Evolutionary conservation across 2,888 invertebrate species (phyloP).

Genomic region (Maniola hyperantus): DNA sequence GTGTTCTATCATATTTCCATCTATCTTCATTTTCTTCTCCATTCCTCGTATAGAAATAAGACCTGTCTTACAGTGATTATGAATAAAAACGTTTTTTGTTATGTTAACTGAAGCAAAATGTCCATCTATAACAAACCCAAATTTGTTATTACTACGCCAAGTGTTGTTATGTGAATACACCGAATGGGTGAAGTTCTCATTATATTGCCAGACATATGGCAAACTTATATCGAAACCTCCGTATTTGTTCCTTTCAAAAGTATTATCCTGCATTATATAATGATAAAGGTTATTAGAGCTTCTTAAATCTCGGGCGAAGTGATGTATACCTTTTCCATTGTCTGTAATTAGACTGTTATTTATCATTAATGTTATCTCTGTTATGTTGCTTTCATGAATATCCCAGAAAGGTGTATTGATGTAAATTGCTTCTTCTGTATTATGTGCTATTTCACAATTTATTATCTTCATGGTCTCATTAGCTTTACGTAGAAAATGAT

Average conservation of each 20-base stretch:
- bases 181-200: conserved; percentile 96
- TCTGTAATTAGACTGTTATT: conserved; percentile 92
- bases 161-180: conserved; percentile 93
- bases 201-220: conserved; percentile 97
- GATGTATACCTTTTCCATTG: conserved; percentile 93
- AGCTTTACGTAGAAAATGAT: conserved; percentile 92
- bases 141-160: conserved; percentile 93
- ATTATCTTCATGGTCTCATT: conserved; percentile 93
- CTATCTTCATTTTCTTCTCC: conserved; percentile 96
- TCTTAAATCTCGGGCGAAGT: conserved; percentile 95
- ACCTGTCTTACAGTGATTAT: conserved; percentile 92
- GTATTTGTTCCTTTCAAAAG: conserved; percentile 91
- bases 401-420: conserved; percentile 94
- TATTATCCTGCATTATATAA: conserved; percentile 93
- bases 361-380: conserved; percentile 94
- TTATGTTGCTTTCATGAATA: conserved; percentile 91
- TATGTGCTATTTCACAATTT: conserved; percentile 91
- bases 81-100: conserved; percentile 91
- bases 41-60: conserved; percentile 93
- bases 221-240: conserved; percentile 95
- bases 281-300: conserved; percentile 99
- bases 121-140: conserved; percentile 93
- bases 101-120: conserved; percentile 96
- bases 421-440: conserved; percentile 90
- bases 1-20: conserved; percentile 89